Conservation (phyloP, 2,113 vertebrate species). For the Diphyllodes magnificus region DNA sequence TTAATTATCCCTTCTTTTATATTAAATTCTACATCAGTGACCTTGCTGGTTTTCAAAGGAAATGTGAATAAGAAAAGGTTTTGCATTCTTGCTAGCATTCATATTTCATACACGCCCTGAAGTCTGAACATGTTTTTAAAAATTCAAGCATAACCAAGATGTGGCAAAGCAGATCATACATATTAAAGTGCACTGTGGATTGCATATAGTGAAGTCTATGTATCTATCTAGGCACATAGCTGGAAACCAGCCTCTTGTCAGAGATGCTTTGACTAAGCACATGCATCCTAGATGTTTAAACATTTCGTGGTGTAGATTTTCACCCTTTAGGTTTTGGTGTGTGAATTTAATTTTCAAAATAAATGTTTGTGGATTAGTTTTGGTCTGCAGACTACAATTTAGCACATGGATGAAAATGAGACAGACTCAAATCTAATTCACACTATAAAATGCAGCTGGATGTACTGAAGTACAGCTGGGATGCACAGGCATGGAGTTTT, state of each 20-base stretch:
- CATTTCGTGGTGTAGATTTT: background rate
- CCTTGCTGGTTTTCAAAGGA: background rate
- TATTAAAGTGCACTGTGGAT: background rate
- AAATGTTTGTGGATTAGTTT: constrained; percentile 42
- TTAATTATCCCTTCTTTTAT: background rate
- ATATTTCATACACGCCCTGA: background rate
- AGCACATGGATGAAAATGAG: constrained; percentile 35
- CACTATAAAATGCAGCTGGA: constrained; percentile 18
- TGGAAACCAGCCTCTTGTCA: background rate
- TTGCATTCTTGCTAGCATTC: background rate
- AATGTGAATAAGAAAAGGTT: background rate
- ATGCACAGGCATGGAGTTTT: background rate
- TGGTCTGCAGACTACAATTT: constrained; percentile 28
- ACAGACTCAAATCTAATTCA: constrained; percentile 33
- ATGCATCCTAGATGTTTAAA: background rate
- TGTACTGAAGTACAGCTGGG: constrained; percentile 9
- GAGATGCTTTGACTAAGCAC: background rate
- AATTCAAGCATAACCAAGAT: background rate
- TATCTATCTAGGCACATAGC: background rate
- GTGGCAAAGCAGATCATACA: background rate
- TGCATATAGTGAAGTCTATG: background rate
- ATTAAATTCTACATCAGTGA: background rate
- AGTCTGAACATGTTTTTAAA: background rate
- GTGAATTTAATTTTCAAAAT: constrained; percentile 34
- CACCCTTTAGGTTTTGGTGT: background rate